phyloP scores from a whole-genome alignment of 2,113 vertebrate species.

The Larimichthys crocea region DNA sequence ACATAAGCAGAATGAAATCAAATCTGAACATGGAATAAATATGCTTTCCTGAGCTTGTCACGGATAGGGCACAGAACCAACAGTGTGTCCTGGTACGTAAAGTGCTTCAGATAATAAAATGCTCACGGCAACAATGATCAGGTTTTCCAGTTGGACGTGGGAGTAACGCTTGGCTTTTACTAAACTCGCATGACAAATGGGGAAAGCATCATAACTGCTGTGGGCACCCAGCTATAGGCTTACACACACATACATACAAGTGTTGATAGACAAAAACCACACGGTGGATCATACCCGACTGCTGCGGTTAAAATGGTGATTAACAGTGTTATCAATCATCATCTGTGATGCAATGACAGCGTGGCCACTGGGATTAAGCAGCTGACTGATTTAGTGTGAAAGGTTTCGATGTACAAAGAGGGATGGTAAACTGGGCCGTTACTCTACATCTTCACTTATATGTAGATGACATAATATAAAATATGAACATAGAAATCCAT shows the following conservation, averaged over 20 bases:
- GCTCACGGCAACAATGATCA: conserved; percentile 23
- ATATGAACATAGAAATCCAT: not conserved
- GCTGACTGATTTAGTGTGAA: conserved; percentile 61
- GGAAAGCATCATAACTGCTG: conserved; percentile 29
- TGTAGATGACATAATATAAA: conserved; percentile 4
- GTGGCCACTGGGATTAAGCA: conserved; percentile 49
- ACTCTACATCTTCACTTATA: conserved; percentile 7
- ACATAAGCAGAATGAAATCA: conserved; percentile 32
- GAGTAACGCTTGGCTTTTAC: conserved; percentile 24
- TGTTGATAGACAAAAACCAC: conserved; percentile 68
- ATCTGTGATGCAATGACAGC: conserved; percentile 60
- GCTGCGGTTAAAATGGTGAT: conserved; percentile 59
- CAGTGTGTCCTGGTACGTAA: conserved; percentile 5
- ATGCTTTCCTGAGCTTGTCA: conserved; percentile 27
- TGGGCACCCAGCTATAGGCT: conserved; percentile 25
- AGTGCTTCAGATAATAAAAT: conserved; percentile 38
- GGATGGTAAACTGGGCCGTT: conserved; percentile 5
- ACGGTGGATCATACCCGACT: conserved; percentile 42
- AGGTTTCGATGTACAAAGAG: conserved; percentile 31
- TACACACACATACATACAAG: conserved; percentile 12
- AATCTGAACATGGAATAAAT: conserved; percentile 31
- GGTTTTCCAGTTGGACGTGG: conserved; percentile 38
- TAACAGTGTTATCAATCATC: conserved; percentile 72
- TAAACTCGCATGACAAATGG: conserved; percentile 36
- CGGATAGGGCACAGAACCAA: conserved; percentile 24